Evolutionary conservation across 2,888 invertebrate species (phyloP), one percentile per base, ranked within the genome.

Genomic region (Ennomos quercinarius): DNA sequence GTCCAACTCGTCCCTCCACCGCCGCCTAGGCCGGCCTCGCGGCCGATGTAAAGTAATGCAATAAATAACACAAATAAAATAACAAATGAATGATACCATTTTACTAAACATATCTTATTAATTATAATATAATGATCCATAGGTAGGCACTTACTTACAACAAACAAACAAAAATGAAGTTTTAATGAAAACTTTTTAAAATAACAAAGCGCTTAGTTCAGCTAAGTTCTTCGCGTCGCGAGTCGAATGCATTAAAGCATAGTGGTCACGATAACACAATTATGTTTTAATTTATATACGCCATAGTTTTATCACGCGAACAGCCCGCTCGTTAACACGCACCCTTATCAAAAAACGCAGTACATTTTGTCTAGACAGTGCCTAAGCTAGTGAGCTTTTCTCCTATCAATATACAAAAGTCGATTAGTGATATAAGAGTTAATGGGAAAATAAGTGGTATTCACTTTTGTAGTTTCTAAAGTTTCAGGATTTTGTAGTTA

Each of bases 271-370:
- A 91, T 91, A 92, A 88, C 84, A 89, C 91, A 91, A 92, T 92
- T 92, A 92, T 86, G 86, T 89, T 91, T 89, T 91, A 92, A 92
- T 92, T 92, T 92, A 92, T 92, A 91, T 88, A 78, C 87, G 80
- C 81, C 79, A 72, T 70, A 76, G 79, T 77, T 80, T 78, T 80
- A 85, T 84, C 91, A 91, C 91, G 91, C 91, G 77, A 91, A 61
- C 71, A 70, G 72, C 59, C 63, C 66, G 69, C 71, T 64, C 73
- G 83, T 81, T 82, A 83, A 86, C 88, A 89, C 87, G 89, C 85
- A 86, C 84, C 86, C 79, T 88, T 90, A 89, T 89, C 89, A 87
- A 86, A 86, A 83, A 83, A 37, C 47, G 47, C 36, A 51, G 12
- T 61, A 5, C 17, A 61, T 9, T 27, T 42, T 34, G 60, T 51